Evolutionary conservation across 2,888 invertebrate genomes (phyloP).

Genomic region (Chalcosyrphus nemorum): DNA sequence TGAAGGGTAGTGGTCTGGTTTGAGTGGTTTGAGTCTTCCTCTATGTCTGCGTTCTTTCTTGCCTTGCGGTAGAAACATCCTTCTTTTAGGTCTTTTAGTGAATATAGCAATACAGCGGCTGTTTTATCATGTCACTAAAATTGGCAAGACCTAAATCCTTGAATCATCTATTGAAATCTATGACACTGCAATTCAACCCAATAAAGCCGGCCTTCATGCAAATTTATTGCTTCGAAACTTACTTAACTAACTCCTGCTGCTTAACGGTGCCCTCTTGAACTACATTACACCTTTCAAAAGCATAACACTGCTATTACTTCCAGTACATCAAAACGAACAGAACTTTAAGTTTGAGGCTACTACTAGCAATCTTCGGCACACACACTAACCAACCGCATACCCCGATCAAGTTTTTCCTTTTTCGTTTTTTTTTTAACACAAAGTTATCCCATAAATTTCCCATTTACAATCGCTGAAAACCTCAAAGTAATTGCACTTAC

Average conservation of each 20-base stretch:
- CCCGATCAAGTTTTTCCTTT: conserved; percentile 22
- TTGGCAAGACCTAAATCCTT: too few species aligned
- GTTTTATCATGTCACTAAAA: too few species aligned
- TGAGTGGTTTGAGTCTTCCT: too few species aligned
- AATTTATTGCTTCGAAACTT: not conserved
- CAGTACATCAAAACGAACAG: conserved; percentile 3
- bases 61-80: too few species aligned
- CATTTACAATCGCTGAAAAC: conserved; percentile 68
- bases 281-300: conserved; percentile 14
- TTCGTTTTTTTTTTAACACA: not conserved
- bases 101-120: too few species aligned
- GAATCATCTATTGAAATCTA: too few species aligned
- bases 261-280: not conserved
- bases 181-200: too few species aligned
- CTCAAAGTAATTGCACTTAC: conserved; percentile 62
- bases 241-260: conserved; percentile 4
- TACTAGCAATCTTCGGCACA: not conserved
- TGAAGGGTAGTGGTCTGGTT: too few species aligned
- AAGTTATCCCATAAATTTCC: conserved; percentile 62
- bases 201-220: not conserved
- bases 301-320: conserved; percentile 3
- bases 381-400: not conserved
- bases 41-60: too few species aligned
- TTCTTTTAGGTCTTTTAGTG: too few species aligned
- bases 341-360: not conserved